A percentile compares a stretch with the other conserved stretches of the same genome.
Evolutionary conservation across 2,113 vertebrate species (phyloP).

Genomic region (Ptychochromis oligacanthus): DNA sequence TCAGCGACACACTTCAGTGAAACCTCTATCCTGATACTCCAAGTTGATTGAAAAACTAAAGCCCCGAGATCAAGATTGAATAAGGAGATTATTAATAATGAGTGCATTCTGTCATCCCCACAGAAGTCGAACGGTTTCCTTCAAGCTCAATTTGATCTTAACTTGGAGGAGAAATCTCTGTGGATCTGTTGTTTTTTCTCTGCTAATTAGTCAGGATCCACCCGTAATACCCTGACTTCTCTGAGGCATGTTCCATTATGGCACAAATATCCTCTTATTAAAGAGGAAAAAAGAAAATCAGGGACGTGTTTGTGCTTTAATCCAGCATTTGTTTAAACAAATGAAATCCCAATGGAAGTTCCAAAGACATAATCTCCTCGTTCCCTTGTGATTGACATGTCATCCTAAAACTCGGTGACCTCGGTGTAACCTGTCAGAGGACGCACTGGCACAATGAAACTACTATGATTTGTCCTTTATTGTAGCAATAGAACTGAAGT

Average conservation of each 20-base stretch:
- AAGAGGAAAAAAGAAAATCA: constrained; percentile 38
- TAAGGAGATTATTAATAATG: constrained; percentile 79
- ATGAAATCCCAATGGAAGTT: constrained; percentile 68
- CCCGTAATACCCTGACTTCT: constrained; percentile 65
- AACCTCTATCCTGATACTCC: constrained; percentile 66
- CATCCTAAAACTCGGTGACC: constrained; percentile 57
- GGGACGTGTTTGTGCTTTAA: constrained; percentile 71
- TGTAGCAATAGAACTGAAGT: not conserved
- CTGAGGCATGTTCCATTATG: constrained; percentile 65
- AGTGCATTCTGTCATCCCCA: constrained; percentile 68
- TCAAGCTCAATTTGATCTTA: constrained; percentile 57
- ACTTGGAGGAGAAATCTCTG: constrained; percentile 70
- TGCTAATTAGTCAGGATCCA: constrained; percentile 76
- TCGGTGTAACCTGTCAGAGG: constrained; percentile 26
- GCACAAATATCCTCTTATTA: constrained; percentile 68
- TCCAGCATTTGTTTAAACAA: constrained; percentile 76
- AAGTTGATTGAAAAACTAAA: constrained; percentile 81
- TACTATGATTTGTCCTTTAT: not conserved
- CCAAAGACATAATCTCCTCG: constrained; percentile 61
- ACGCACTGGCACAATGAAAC: not conserved
- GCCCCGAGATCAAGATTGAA: constrained; percentile 77
- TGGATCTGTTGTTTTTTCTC: constrained; percentile 58
- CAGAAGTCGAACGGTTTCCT: constrained; percentile 69
- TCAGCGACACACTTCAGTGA: constrained; percentile 54
- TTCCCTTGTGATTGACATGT: constrained; percentile 64